Percentiles rank a stretch among this genome's conserved stretches.
phyloP scores from a whole-genome alignment of 1,140 invertebrate genomes.

The Asobara japonica region DNA sequence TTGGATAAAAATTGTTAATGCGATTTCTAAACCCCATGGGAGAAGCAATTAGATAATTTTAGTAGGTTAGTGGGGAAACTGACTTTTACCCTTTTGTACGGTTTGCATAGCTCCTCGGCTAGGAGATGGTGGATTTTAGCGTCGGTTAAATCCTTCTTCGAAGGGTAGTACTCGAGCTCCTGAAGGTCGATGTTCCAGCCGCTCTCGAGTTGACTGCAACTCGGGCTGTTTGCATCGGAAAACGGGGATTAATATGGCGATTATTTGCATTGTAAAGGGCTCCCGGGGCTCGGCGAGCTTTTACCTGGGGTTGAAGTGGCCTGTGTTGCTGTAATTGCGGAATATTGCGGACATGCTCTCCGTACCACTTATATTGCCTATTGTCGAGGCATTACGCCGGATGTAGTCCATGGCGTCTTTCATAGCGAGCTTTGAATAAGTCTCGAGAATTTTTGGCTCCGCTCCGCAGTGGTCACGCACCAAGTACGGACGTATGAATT shows the following conservation, averaged over 20 bases:
- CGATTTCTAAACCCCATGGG: too few relatives aligned
- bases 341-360: slow-evolving; percentile 92
- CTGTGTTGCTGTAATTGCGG: slow-evolving; percentile 81
- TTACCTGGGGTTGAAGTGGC: slow-evolving; percentile 84
- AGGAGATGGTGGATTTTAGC: slow-evolving; percentile 92
- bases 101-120: slow-evolving; percentile 89
- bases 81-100: slow-evolving; percentile 81
- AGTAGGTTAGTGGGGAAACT: too few relatives aligned
- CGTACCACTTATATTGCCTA: slow-evolving; percentile 83
- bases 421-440: slow-evolving; percentile 93
- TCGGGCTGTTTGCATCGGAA: slow-evolving; percentile 70
- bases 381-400: slow-evolving; percentile 83
- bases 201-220: slow-evolving; percentile 81
- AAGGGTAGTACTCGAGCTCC: slow-evolving; percentile 91
- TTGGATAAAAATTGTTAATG: too few relatives aligned
- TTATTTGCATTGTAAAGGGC: slow-evolving; percentile 23
- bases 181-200: slow-evolving; percentile 93
- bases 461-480: slow-evolving; percentile 86
- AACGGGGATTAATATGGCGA: slow-evolving; percentile 7
- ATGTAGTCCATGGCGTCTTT: slow-evolving; percentile 93
- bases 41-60: too few relatives aligned
- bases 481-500: slow-evolving; percentile 89
- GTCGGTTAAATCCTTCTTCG: slow-evolving; percentile 90
- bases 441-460: slow-evolving; percentile 94
- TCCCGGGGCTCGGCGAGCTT: slow-evolving; percentile 11